Evolutionary conservation across 2,113 vertebrate genomes (phyloP).

Genomic region (Oreochromis aureus): DNA sequence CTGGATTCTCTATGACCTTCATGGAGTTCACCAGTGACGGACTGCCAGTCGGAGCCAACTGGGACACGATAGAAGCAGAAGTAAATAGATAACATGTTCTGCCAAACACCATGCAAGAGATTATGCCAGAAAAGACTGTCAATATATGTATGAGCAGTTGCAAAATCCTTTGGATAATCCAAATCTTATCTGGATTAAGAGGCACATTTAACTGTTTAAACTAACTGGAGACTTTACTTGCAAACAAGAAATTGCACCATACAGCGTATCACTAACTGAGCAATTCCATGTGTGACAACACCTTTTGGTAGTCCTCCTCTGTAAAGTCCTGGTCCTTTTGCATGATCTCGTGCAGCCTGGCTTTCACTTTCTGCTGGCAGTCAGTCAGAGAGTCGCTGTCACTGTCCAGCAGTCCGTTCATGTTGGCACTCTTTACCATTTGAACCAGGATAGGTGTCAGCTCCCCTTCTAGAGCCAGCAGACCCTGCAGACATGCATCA

Average conservation of each 20-base stretch:
- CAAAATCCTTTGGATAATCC: not conserved
- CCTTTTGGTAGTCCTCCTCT: constrained; percentile 85
- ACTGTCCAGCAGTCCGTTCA: constrained; percentile 96
- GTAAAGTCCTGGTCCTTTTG: constrained; percentile 85
- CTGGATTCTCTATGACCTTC: constrained; percentile 86
- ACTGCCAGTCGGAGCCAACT: constrained; percentile 92
- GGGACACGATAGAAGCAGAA: not conserved
- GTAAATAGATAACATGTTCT: not conserved
- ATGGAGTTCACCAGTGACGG: constrained; percentile 90
- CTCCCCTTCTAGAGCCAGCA: constrained; percentile 93
- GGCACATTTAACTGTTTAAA: not conserved
- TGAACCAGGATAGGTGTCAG: constrained; percentile 95
- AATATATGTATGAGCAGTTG: not conserved
- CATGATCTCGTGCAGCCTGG: constrained; percentile 89
- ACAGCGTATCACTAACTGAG: not conserved
- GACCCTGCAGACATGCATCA: constrained; percentile 73
- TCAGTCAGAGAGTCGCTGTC: constrained; percentile 93
- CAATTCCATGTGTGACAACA: constrained; percentile 28
- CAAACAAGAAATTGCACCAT: not conserved
- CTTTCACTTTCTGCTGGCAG: constrained; percentile 94
- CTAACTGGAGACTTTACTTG: not conserved
- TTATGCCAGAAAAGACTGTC: not conserved
- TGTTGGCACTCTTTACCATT: constrained; percentile 99
- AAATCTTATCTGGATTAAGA: not conserved
- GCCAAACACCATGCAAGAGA: not conserved